Evolutionary conservation across 2,888 invertebrate species (phyloP).

Genomic region (Chorisops tibialis): DNA sequence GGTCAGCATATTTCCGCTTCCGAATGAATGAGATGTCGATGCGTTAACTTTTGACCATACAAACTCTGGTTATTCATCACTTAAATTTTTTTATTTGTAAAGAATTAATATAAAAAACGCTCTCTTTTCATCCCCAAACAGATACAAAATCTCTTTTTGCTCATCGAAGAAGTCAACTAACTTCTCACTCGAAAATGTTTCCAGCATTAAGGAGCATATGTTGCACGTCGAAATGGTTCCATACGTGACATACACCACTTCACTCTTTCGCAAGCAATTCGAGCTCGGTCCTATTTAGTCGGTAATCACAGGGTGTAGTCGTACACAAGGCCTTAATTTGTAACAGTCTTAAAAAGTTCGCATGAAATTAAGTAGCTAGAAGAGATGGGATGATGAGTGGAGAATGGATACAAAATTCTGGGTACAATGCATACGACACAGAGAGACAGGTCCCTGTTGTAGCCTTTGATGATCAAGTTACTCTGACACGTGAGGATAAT

Average conservation of each 20-base stretch:
- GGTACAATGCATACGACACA: background rate
- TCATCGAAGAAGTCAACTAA: too few relatives aligned
- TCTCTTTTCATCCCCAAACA: too few relatives aligned
- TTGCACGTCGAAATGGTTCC: too few relatives aligned
- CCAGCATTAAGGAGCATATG: too few relatives aligned
- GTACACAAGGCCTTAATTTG: conserved; percentile 5
- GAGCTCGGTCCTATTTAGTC: background rate
- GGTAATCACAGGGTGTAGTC: conserved; percentile 9
- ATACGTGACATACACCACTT: background rate
- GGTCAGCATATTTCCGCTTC: too few relatives aligned
- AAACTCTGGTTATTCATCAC: too few relatives aligned
- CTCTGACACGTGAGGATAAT: conserved; percentile 34
- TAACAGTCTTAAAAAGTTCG: conserved; percentile 2
- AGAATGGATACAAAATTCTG: background rate
- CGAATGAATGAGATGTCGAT: too few relatives aligned
- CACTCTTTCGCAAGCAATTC: background rate
- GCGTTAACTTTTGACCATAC: too few relatives aligned
- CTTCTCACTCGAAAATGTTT: too few relatives aligned
- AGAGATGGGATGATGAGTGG: background rate
- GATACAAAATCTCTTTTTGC: too few relatives aligned
- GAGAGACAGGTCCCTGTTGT: background rate
- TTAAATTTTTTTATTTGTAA: too few relatives aligned
- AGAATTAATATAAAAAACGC: too few relatives aligned
- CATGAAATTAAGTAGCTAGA: background rate
- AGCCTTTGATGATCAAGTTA: conserved; percentile 34